phyloP scores from a whole-genome alignment of 2,797 vertebrate species.

The Choloepus didactylus region DNA sequence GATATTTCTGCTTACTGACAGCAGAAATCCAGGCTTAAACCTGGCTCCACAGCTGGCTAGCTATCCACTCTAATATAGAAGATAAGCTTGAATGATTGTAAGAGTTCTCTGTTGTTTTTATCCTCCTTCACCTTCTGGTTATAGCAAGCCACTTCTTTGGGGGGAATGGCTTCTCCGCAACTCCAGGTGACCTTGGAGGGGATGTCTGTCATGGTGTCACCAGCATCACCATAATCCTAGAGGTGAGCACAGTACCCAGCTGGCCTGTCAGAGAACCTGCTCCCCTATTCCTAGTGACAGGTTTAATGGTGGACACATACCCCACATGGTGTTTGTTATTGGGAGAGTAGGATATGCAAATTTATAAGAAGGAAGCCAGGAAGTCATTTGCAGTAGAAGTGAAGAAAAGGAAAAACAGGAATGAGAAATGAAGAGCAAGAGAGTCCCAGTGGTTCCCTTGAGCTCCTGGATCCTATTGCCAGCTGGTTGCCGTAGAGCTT shows the following conservation, averaged over 20 bases:
- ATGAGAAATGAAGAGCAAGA: not conserved
- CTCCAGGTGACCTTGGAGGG: not conserved
- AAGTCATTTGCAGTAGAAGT: not conserved
- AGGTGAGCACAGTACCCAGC: not conserved
- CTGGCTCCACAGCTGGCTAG: not conserved
- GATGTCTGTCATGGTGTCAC: not conserved
- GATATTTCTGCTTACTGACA: slow-evolving; percentile 3
- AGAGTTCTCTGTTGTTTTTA: not conserved
- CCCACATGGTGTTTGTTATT: not conserved
- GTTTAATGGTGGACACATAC: not conserved
- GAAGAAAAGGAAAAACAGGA: not conserved
- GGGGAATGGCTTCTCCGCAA: not conserved
- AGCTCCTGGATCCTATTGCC: not conserved
- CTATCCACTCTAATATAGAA: not conserved
- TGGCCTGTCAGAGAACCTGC: not conserved
- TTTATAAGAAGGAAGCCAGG: not conserved
- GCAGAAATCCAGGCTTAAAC: slow-evolving; percentile 27
- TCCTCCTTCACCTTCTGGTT: not conserved
- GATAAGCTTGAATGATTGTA: not conserved
- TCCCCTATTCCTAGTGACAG: not conserved
- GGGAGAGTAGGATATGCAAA: not conserved
- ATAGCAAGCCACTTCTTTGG: not conserved
- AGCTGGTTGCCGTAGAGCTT: not conserved
- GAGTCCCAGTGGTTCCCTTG: not conserved
- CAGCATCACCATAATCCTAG: not conserved